These are phyloP conservation scores for Nemapogon koenigi DNA, from an alignment of 2,888 invertebrate genomes.

Conservation along the genomic window DNA sequence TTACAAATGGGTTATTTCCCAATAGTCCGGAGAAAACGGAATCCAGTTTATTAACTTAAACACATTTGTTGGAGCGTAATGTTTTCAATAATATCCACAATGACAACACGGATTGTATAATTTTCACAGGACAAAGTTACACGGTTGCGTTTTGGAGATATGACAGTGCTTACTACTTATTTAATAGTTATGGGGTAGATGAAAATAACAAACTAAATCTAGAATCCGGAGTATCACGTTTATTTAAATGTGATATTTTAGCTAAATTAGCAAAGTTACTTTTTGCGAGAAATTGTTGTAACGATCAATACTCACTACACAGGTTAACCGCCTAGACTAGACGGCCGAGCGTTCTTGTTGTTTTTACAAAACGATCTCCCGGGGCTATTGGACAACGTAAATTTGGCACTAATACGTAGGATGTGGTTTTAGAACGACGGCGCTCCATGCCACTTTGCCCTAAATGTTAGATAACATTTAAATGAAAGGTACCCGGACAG, in stretches of 20 bases:
- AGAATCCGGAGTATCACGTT: background rate
- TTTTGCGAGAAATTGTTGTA: slow-evolving; percentile 3
- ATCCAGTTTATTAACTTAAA: too few species aligned
- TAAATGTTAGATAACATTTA: too few species aligned
- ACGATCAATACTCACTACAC: background rate
- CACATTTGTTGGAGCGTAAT: background rate
- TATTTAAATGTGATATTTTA: background rate
- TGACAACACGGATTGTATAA: too few species aligned
- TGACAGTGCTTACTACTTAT: background rate
- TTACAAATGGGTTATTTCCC: background rate
- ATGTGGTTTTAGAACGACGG: too few species aligned
- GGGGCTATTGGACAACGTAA: too few species aligned
- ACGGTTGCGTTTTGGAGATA: slow-evolving; percentile 2
- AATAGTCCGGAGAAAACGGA: background rate
- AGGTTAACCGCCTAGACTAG: too few species aligned
- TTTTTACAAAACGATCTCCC: too few species aligned
- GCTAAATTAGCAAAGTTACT: background rate
- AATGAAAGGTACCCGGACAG: too few species aligned
- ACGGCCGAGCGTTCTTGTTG: too few species aligned
- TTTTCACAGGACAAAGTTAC: background rate
- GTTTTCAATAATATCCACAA: background rate
- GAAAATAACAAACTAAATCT: background rate
- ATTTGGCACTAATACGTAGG: too few species aligned
- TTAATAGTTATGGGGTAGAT: background rate
- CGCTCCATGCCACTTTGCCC: too few species aligned